phyloP scores from a whole-genome alignment of 2,888 invertebrate genomes.

The Clanis bilineata region DNA sequence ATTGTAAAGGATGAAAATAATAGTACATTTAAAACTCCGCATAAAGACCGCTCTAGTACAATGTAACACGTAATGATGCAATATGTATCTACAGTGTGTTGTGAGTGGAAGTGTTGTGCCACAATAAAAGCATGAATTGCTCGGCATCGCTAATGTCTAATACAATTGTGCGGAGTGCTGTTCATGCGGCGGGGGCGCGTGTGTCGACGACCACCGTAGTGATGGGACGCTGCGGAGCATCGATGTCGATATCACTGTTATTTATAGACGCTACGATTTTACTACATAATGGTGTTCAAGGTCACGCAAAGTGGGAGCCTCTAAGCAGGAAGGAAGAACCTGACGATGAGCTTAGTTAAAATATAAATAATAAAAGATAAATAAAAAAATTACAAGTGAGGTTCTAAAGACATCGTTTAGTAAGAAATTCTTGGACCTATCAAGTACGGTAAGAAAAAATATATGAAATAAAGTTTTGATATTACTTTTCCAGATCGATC shows the following conservation, averaged over 20 bases:
- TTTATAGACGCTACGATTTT: no score
- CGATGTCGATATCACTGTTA: slow-evolving; percentile 36
- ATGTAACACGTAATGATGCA: not conserved
- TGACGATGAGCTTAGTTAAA: no score
- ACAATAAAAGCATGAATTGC: slow-evolving; percentile 47
- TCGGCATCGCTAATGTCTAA: slow-evolving; percentile 62
- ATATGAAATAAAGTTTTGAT: no score
- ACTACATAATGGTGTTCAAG: no score
- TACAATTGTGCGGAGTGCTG: slow-evolving; percentile 64
- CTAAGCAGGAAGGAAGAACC: no score
- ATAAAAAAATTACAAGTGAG: no score
- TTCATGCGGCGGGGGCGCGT: slow-evolving; percentile 53
- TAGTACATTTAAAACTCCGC: not conserved
- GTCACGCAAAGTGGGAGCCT: no score
- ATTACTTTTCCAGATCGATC: no score
- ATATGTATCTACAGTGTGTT: slow-evolving; percentile 14
- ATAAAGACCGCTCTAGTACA: not conserved
- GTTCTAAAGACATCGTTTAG: no score
- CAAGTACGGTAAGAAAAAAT: no score
- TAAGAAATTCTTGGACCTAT: no score
- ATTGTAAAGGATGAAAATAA: not conserved
- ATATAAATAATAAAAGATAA: no score
- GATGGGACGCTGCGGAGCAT: slow-evolving; percentile 25
- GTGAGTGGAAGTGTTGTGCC: slow-evolving; percentile 15
- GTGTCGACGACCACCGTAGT: slow-evolving; percentile 29